A percentile compares a stretch with the other conserved stretches of the same genome.
Evolutionary conservation across 2,113 vertebrate species (phyloP).

Genomic region (Otus sunia): DNA sequence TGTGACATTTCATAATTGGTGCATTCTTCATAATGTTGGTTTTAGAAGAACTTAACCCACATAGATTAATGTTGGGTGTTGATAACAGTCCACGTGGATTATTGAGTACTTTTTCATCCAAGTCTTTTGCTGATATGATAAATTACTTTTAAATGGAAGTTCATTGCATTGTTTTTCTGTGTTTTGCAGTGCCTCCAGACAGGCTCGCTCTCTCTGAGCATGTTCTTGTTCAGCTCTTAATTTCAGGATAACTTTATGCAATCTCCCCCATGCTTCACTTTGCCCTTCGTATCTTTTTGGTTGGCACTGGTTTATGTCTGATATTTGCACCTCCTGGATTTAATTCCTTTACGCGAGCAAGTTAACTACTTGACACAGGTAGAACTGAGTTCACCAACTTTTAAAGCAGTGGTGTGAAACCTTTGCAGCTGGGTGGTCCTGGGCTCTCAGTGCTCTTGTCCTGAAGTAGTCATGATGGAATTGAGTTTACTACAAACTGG

Average conservation of each 20-base stretch:
- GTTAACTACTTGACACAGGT: background rate
- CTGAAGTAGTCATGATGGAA: rapidly evolving
- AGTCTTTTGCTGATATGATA: background rate
- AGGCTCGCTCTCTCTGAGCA: background rate
- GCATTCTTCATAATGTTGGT: background rate
- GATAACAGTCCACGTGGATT: background rate
- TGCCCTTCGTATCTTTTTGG: background rate
- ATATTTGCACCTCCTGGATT: background rate
- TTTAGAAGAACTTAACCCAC: background rate
- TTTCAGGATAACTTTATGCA: background rate
- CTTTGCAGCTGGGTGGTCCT: background rate
- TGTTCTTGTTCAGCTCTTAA: background rate
- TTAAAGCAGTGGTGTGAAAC: background rate
- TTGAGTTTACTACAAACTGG: background rate
- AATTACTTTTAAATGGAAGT: background rate
- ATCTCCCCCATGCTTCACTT: rapidly evolving
- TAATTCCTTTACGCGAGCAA: background rate
- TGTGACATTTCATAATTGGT: background rate
- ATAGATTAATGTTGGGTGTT: background rate
- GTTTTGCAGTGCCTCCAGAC: background rate
- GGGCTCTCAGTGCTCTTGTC: background rate
- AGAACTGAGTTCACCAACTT: background rate
- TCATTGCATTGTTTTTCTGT: background rate
- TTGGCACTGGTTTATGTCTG: background rate
- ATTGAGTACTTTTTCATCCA: background rate